Conservation (phyloP, 2,888 invertebrate genomes). For the Brassicogethes aeneus region DNA sequence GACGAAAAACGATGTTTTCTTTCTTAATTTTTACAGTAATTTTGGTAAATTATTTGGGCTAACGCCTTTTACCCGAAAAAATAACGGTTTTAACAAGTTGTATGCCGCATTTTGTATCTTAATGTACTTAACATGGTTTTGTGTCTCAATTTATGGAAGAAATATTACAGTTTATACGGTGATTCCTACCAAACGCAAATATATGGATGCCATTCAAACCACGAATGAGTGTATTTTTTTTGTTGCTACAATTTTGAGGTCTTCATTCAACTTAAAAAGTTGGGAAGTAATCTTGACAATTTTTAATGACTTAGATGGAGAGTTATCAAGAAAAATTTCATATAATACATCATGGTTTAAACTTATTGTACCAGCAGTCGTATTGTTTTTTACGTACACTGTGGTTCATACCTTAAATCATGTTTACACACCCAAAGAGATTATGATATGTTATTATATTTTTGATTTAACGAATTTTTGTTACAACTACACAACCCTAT, state of each 20-base stretch:
- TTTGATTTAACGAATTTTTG: not conserved
- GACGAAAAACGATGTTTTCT: too few species aligned
- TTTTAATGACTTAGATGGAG: too few species aligned
- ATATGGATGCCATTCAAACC: too few species aligned
- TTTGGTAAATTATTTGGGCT: too few species aligned
- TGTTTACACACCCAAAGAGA: not conserved
- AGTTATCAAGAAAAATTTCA: too few species aligned
- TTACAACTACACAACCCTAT: not conserved
- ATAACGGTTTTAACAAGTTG: too few species aligned
- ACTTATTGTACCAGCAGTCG: not conserved
- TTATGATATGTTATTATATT: not conserved
- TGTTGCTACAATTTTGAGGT: too few species aligned
- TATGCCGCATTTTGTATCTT: not conserved
- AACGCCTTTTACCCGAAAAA: too few species aligned
- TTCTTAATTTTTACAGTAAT: too few species aligned
- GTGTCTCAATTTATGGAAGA: not conserved
- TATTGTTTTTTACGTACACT: not conserved
- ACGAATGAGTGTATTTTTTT: too few species aligned
- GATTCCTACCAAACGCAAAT: not conserved
- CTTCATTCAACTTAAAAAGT: too few species aligned
- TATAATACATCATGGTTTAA: not conserved
- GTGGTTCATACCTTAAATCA: not conserved
- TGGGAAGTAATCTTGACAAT: too few species aligned
- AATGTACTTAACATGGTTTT: not conserved
- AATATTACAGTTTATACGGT: not conserved